Percentiles rank a stretch among this genome's conserved stretches.
Conservation (phyloP, 2,113 vertebrate species). For the Mus spicilegus region DNA sequence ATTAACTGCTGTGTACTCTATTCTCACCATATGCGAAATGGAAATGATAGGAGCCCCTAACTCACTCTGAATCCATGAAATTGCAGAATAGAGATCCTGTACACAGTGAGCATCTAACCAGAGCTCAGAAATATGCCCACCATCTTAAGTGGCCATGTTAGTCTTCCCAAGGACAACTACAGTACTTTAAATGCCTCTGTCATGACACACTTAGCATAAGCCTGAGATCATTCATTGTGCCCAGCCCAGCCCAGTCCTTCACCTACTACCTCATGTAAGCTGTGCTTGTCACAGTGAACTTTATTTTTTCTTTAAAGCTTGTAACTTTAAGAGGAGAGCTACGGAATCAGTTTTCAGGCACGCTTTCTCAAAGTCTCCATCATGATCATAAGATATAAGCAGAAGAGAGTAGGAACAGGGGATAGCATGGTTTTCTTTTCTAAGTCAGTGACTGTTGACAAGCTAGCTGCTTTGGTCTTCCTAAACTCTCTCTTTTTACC, state of each 20-base stretch:
- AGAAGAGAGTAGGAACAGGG: too few species aligned
- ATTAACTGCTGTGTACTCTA: neutral
- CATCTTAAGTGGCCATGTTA: rapidly evolving
- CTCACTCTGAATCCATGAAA: neutral
- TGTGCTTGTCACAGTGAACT: neutral
- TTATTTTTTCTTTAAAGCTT: neutral
- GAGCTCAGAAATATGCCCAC: neutral
- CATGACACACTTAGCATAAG: rapidly evolving
- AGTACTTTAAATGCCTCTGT: neutral
- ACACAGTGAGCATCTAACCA: rapidly evolving
- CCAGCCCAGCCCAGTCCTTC: neutral
- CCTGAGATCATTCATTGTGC: neutral
- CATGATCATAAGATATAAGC: rapidly evolving
- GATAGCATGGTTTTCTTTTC: neutral
- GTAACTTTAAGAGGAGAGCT: neutral
- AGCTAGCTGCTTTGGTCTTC: rapidly evolving
- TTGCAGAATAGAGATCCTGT: neutral
- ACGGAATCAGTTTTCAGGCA: neutral
- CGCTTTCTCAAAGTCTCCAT: neutral
- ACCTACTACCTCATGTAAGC: neutral
- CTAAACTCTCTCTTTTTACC: too few species aligned
- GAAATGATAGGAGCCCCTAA: neutral
- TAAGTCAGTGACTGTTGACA: neutral
- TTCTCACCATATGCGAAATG: neutral
- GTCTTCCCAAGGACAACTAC: neutral